Evolutionary conservation across 2,113 vertebrate genomes (phyloP).

Genomic region (Elaphurus davidianus): DNA sequence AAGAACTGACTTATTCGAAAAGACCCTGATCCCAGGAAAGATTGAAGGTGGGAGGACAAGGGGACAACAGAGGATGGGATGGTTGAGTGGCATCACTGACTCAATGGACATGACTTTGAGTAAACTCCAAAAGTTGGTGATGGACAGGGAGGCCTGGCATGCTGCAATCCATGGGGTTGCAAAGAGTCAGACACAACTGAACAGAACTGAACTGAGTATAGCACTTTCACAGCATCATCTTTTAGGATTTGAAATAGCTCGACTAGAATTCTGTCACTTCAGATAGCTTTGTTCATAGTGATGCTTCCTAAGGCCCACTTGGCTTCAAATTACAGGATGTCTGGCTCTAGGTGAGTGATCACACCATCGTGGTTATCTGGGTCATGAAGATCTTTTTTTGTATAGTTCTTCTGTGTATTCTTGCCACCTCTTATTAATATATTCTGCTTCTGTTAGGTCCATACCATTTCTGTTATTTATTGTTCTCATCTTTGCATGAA

Average conservation of each 20-base stretch:
- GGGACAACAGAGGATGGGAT: neutral
- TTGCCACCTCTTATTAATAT: neutral
- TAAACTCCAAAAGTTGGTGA: neutral
- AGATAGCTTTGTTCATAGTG: neutral
- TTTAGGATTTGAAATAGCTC: neutral
- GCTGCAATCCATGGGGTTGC: neutral
- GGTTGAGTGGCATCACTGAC: neutral
- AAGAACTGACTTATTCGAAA: neutral
- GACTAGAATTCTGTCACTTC: neutral
- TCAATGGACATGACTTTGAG: neutral
- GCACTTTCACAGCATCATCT: neutral
- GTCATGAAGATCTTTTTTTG: neutral
- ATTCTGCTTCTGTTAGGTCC: neutral
- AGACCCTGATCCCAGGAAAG: neutral
- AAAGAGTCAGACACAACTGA: neutral
- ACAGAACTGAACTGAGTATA: neutral
- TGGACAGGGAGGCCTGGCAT: neutral
- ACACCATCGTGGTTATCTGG: neutral
- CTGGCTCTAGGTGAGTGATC: neutral
- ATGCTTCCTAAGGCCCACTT: neutral
- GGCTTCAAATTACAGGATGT: neutral
- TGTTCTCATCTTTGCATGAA: neutral
- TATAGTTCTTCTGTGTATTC: neutral
- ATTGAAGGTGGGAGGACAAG: neutral
- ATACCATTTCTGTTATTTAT: neutral